Evolutionary conservation across 2,888 invertebrate genomes (phyloP), one percentile per base, ranked within the genome.

Genomic region (Campopleginae sp.): DNA sequence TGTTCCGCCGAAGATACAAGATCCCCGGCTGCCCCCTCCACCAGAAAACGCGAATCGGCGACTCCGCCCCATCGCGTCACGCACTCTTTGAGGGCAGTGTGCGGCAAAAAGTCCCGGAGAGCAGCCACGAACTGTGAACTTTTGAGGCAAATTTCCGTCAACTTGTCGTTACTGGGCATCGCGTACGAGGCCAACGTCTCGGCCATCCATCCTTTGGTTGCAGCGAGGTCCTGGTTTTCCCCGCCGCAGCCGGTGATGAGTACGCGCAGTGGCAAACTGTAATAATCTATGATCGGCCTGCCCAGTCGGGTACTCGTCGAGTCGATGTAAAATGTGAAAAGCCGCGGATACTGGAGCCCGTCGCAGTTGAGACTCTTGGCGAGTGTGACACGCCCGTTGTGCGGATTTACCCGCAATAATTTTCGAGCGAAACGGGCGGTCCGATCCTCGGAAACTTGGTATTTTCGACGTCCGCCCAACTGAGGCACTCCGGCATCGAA

Each of bases 121-220:
- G 97, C 97, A 90, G 97, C 97, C 65, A 98, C 95, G 90, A 96
- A 96, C 91, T 98, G 98, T 6, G 97, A 97, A 89, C 96, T 95
- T 88, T 96, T 95, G 86, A 98, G 93, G 91, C 98, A 98, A 84
- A 98, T 97, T 90, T 97, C 96, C 89, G 96, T 96, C 96, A 97
- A 97, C 90, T 96, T 96, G 92, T 96, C 96, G 42, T 96, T 96
- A 44, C 97, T 97, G 80, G 97, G 97, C 94, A 98, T 97, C n/a
- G 97, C 96, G 92, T 97, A 98, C 48, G 97, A 97, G 7, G 97
- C 97, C 88, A 97, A 96, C 0, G 98, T 98, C 93, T 98, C 98
- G 19, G 97, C 96, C 91, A 97, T 96, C 97, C 97, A 97, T 92
- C 97, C 97, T 91, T 96, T 97, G 17, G 97, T 97, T 90, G 97